A percentile compares a stretch with the other conserved stretches of the same genome.
These are phyloP conservation scores for Rhabditoides inermis DNA, from an alignment of 2,888 invertebrate species.

Conservation along the genomic window DNA sequence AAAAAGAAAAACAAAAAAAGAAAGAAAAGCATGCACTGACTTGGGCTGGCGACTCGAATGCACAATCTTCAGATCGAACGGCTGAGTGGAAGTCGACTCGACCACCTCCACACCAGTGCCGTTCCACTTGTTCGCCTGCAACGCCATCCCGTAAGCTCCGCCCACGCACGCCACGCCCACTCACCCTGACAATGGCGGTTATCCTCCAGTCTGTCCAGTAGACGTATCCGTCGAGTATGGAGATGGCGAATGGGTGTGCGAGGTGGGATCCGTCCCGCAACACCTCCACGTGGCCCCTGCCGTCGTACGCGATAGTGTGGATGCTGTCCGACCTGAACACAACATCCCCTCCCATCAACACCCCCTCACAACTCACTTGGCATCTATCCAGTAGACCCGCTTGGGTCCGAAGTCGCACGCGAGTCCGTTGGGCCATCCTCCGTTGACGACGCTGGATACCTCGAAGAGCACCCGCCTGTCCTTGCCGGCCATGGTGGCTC, in stretches of 20 bases:
- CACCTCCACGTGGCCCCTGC: conserved; percentile 66
- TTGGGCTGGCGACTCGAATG: conserved; percentile 55
- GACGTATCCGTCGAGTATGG: conserved; percentile 74
- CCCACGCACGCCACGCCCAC: not conserved
- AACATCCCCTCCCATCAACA: no score
- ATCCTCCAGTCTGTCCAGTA: conserved; percentile 92
- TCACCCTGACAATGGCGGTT: conserved; percentile 68
- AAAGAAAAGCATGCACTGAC: not conserved
- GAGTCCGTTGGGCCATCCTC: conserved; percentile 63
- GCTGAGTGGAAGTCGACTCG: conserved; percentile 75
- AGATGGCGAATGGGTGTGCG: conserved; percentile 80
- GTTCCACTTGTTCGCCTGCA: conserved; percentile 74
- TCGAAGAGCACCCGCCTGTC: conserved; percentile 62
- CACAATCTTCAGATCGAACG: conserved; percentile 78
- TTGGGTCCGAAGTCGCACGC: conserved; percentile 69
- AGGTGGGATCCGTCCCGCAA: conserved; percentile 65
- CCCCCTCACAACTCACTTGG: no score
- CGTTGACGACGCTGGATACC: conserved; percentile 54
- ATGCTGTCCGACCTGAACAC: conserved; percentile 83
- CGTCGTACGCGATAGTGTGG: conserved; percentile 73
- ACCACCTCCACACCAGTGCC: conserved; percentile 67
- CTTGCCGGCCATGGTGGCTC: conserved; percentile 70
- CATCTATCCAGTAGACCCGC: conserved; percentile 56
- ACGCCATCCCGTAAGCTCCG: not conserved
- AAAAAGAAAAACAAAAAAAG: not conserved